Evolutionary conservation across 2,797 vertebrate species (phyloP).

Genomic region (Mionectes olivaceus): DNA sequence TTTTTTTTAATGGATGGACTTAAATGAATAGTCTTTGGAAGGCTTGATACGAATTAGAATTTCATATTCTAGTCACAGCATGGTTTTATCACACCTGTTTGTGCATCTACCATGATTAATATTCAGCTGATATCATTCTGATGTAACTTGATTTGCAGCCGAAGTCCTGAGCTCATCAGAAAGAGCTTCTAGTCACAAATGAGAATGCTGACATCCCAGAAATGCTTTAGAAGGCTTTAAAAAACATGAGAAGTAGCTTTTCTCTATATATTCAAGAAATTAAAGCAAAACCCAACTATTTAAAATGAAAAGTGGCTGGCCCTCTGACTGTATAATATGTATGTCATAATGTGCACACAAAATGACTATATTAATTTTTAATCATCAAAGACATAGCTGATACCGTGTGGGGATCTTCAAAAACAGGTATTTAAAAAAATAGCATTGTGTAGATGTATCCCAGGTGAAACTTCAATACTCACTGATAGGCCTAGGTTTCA

Average conservation of each 20-base stretch:
- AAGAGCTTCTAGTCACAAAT: slow-evolving; percentile 63
- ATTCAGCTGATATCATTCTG: slow-evolving; percentile 70
- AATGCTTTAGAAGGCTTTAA: slow-evolving; percentile 43
- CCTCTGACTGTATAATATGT: not conserved
- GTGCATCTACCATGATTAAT: slow-evolving; percentile 41
- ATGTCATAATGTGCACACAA: not conserved
- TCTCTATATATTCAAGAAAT: slow-evolving; percentile 40
- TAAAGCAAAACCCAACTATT: slow-evolving; percentile 61
- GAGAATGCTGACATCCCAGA: slow-evolving; percentile 59
- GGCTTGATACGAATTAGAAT: not conserved
- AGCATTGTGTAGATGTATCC: not conserved
- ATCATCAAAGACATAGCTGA: not conserved
- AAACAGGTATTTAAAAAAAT: not conserved
- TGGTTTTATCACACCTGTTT: slow-evolving; percentile 51
- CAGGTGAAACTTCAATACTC: not conserved
- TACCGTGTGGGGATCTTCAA: not conserved
- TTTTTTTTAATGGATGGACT: not conserved
- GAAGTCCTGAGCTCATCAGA: slow-evolving; percentile 72
- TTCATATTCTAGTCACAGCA: slow-evolving; percentile 25
- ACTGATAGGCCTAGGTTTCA: not conserved
- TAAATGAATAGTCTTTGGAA: slow-evolving; percentile 3
- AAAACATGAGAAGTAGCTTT: slow-evolving; percentile 58
- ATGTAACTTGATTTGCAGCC: slow-evolving; percentile 70
- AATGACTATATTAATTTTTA: not conserved
- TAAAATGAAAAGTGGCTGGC: slow-evolving; percentile 34